Evolutionary conservation across 2,888 invertebrate genomes (phyloP), one percentile per base, ranked within the genome.

Genomic region (Flabesymbios commensalis): DNA sequence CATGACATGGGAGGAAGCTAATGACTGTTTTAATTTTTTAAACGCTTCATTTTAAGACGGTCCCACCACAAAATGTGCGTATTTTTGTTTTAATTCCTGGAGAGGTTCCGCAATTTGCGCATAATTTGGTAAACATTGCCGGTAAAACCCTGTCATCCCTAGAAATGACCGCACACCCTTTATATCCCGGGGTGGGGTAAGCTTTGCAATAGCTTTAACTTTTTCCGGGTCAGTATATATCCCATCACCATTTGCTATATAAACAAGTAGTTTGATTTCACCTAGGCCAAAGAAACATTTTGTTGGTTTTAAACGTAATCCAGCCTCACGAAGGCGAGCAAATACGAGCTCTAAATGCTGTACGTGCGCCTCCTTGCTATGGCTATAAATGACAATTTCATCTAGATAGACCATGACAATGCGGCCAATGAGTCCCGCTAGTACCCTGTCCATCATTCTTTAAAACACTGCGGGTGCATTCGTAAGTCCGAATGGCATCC

Each of bases 391-490:
- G n/a, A n/a, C n/a, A n/a, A n/a, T n/a, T n/a, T n/a, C n/a, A n/a
- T n/a, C n/a, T n/a, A n/a, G n/a, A n/a, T n/a, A n/a, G n/a, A n/a
- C n/a, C n/a, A n/a, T n/a, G n/a, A n/a, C n/a, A n/a, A n/a, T n/a
- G n/a, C n/a, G n/a, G n/a, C n/a, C n/a, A n/a, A n/a, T n/a, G n/a
- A 57, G 33, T 1, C 29, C 60, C 1, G 14, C 14, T 7, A 59
- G 32, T 7, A 59, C 33, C 5, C 3, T 26, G 24, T 59, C 47
- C 55, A 57, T 59, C 14, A 28, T 32, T 29, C 55, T 1, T 47
- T 59, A 55, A 28, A 59, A 59, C 2, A 36, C 24, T 4, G 49
- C 49, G n/a, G 60, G 60, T 4, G 55, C 60, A 32, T 48, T 59
- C n/a, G 47, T 33, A 33, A 59, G 33, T 3, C 60, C 55, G 26